A percentile compares a stretch with the other conserved stretches of the same genome.
Conservation (phyloP, 2,888 invertebrate species). For the Rotaria macrura region DNA sequence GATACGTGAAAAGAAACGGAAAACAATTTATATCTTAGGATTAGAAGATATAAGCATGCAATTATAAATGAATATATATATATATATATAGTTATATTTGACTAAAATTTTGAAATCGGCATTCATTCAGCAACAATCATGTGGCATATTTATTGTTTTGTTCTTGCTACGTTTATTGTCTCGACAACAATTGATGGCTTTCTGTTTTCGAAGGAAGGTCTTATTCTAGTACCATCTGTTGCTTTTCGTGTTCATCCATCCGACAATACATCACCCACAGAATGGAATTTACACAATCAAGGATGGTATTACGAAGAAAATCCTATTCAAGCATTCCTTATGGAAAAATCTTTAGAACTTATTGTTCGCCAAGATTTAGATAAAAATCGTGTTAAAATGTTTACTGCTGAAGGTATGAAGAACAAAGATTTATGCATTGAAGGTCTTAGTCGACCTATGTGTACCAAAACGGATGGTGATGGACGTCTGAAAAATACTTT, state of each 20-base stretch:
- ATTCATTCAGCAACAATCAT: not conserved
- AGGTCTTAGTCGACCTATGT: not conserved
- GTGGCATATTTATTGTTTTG: not conserved
- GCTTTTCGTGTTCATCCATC: not conserved
- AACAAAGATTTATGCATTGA: not conserved
- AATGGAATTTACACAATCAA: not conserved
- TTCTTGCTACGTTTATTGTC: not conserved
- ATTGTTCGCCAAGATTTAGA: not conserved
- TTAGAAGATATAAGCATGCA: not conserved
- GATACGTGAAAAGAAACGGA: not conserved
- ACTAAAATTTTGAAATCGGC: too few species aligned
- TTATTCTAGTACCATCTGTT: not conserved
- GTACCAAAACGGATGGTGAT: not conserved
- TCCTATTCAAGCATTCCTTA: not conserved
- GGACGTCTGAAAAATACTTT: not conserved
- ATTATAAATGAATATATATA: too few species aligned
- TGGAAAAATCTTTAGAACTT: not conserved
- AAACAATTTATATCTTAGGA: not conserved
- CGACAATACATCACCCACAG: not conserved
- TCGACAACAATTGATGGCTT: not conserved
- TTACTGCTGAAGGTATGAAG: not conserved
- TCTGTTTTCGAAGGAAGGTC: not conserved
- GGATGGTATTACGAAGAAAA: slow-evolving; percentile 14
- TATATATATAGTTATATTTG: not conserved
- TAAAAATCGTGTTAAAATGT: not conserved